A percentile compares a stretch with the other conserved stretches of the same genome.
Conservation (phyloP, 2,113 vertebrate genomes). For the Lasiurus cinereus region DNA sequence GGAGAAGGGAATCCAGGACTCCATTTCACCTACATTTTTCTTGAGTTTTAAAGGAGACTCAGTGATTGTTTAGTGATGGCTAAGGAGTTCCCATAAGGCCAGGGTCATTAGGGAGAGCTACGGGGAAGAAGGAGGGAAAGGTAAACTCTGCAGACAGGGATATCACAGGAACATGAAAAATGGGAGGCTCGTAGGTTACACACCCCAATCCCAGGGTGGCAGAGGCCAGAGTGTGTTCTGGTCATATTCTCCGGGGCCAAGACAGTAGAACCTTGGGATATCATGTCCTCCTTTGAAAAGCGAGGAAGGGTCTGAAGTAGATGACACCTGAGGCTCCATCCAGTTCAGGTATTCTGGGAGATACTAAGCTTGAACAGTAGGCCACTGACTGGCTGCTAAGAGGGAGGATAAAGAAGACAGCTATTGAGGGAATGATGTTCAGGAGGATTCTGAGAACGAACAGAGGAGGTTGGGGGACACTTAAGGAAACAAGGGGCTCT, state of each 20-base stretch:
- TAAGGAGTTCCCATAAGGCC: neutral
- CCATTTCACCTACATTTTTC: neutral
- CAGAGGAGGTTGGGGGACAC: neutral
- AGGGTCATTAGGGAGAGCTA: neutral
- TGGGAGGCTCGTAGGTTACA: neutral
- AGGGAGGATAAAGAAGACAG: neutral
- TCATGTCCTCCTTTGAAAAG: neutral
- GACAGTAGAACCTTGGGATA: neutral
- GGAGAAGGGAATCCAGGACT: neutral
- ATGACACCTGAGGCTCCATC: neutral
- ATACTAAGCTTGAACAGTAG: neutral
- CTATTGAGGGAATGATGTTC: accelerated
- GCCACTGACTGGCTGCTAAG: neutral
- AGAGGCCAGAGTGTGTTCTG: neutral
- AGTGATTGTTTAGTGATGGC: neutral
- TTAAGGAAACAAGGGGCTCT: neutral
- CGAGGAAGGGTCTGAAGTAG: neutral
- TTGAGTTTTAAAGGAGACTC: neutral
- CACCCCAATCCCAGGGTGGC: too few species aligned
- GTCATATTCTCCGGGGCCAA: neutral
- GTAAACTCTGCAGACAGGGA: neutral
- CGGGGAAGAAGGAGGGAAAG: too few species aligned
- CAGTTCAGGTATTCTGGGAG: neutral
- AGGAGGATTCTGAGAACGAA: neutral
- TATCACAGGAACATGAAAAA: too few species aligned